Percentiles rank a stretch among this genome's conserved stretches.
Conservation (phyloP, 2,113 vertebrate genomes). For the Synchiropus splendidus region DNA sequence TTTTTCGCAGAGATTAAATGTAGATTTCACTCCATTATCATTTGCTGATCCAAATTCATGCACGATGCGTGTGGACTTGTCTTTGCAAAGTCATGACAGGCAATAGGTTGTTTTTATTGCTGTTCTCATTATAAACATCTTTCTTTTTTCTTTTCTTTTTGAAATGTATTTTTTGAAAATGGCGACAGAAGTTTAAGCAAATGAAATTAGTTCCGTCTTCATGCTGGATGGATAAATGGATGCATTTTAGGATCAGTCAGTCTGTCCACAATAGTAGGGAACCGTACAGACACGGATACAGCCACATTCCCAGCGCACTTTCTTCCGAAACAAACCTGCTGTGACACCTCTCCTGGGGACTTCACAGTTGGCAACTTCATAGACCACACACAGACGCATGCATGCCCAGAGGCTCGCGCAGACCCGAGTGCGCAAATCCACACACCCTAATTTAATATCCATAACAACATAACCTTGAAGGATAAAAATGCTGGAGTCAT, state of each 20-base stretch:
- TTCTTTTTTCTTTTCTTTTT: no score
- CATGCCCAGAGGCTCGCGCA: constrained; percentile 7
- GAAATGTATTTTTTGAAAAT: no score
- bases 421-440: constrained; percentile 41
- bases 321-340: constrained; percentile 57
- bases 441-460: constrained; percentile 73
- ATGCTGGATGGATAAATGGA: no score
- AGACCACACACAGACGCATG: constrained; percentile 50
- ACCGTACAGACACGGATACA: constrained; percentile 19
- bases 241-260: constrained; percentile 1
- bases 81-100: no score
- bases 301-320: constrained; percentile 23
- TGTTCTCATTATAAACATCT: no score
- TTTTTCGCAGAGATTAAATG: constrained; percentile 55
- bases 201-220: no score
- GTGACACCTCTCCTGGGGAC: constrained; percentile 62
- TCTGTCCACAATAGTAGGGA: constrained; percentile 15
- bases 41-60: constrained; percentile 36
- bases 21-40: constrained; percentile 41
- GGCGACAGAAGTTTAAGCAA: no score
- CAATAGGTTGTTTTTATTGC: no score
- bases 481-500: constrained; percentile 75
- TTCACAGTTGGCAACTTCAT: constrained; percentile 56
- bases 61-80: constrained; percentile 3
- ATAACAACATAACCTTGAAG: constrained; percentile 78